Base-by-base conservation (phyloP, 92 coral and sea anemone species). In the Pocillopora grandis region DNA sequence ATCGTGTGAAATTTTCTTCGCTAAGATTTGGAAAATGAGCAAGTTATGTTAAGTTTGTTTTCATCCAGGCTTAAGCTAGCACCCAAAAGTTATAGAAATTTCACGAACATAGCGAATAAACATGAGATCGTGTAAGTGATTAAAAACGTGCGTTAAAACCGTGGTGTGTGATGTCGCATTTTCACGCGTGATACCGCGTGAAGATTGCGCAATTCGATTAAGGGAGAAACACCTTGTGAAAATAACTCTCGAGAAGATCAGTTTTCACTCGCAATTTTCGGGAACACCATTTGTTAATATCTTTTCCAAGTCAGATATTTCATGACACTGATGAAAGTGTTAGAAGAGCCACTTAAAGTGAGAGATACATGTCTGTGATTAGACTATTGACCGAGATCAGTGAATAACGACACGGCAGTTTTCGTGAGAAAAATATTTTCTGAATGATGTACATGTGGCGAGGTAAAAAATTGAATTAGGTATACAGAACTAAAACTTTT, bases 11-110 rank as follows among this genome's bases (percentile, higher is more conserved):
- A 73, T 73, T 83, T 19, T 61, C 55, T 9, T 83, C 52, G 37
- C 62, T 66, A 23, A 49, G 63, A 75, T 48, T 62, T 80, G 55
- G 86, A 57, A 37, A 49, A 3, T 52, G 52, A 60, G 76, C 71
- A 74, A 63, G 80, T 74, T 83, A 73, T 72, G 79, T 82, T 82
- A 82, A 62, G 72, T 62, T 63, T 64, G 71, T 62, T 48, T 66
- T 36, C 73, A 71, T 62, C 36, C 23, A 12, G n/a, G 31, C 72
- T 83, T 18, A 42, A 42, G 8, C 37, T 73, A 66, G 11, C 72
- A 33, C 63, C 21, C 85, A 16, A 68, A 58, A 18, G 2, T 55
- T 21, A 36, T n/a, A 18, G 36, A 52, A 78, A 62, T 37, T 61
- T 58, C 9, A 8, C 33, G 10, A 81, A 59, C 4, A 58, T 12